These are phyloP conservation scores for Cotesia chilonis DNA, from an alignment of 1,140 invertebrate species.

Conservation along the genomic window DNA sequence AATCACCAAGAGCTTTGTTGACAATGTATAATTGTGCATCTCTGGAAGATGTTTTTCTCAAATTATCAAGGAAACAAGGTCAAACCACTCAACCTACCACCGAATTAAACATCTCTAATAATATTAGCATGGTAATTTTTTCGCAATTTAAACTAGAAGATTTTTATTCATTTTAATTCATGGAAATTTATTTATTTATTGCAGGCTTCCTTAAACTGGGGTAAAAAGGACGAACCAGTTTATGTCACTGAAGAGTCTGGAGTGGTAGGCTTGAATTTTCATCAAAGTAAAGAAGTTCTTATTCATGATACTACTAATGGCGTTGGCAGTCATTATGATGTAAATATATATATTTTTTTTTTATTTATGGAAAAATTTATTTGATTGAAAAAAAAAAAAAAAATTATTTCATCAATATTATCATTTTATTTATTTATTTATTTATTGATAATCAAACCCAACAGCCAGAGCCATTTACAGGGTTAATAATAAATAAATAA, in stretches of 20 bases:
- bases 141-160: neutral
- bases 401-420: no score
- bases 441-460: no score
- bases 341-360: constrained; percentile 48
- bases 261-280: constrained; percentile 86
- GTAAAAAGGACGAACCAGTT: constrained; percentile 82
- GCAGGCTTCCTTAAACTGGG: constrained; percentile 78
- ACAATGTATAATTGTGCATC: constrained; percentile 83
- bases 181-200: neutral
- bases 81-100: constrained; percentile 66
- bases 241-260: constrained; percentile 85
- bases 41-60: constrained; percentile 93
- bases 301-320: constrained; percentile 80
- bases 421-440: no score
- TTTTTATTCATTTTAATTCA: neutral
- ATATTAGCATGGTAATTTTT: constrained; percentile 73
- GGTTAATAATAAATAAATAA: no score
- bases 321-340: constrained; percentile 63
- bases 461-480: no score
- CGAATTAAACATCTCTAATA: constrained; percentile 78
- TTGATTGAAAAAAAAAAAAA: no score
- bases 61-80: constrained; percentile 77
- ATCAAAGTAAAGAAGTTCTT: constrained; percentile 87
- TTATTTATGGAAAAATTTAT: no score
- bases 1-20: constrained; percentile 85